Percentiles rank a stretch among this genome's conserved stretches.
phyloP scores from a whole-genome alignment of 1,140 invertebrate genomes.

The Latrodectus geometricus region DNA sequence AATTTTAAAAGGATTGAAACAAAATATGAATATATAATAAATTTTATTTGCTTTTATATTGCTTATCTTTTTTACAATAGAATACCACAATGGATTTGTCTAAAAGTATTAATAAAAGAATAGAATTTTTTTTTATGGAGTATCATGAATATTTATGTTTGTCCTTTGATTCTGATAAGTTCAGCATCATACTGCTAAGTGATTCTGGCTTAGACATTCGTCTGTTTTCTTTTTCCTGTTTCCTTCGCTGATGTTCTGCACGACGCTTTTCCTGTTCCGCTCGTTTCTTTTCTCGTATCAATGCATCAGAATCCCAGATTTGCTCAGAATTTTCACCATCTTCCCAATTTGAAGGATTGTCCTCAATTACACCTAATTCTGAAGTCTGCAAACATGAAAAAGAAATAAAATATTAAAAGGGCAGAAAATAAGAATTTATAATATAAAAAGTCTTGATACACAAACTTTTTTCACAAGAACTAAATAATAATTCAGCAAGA shows the following conservation, averaged over 20 bases:
- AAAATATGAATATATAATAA: no score
- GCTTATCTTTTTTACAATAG: no score
- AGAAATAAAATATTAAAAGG: not conserved
- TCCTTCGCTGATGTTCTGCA: conserved; percentile 48
- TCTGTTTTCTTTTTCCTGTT: conserved; percentile 44
- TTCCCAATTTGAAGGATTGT: conserved; percentile 39
- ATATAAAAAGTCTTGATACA: no score
- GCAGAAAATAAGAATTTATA: no score
- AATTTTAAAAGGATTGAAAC: no score
- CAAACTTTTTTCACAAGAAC: no score
- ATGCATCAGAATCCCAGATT: conserved; percentile 41
- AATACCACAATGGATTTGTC: no score
- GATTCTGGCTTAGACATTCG: conserved; percentile 19
- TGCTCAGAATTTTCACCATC: conserved; percentile 26
- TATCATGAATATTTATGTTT: conserved; percentile 47
- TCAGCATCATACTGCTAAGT: conserved; percentile 28
- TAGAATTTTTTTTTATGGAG: not conserved
- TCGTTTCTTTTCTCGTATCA: conserved; percentile 34
- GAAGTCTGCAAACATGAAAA: conserved; percentile 15
- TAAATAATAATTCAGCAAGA: not conserved
- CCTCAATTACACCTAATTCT: conserved; percentile 51
- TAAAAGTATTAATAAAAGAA: no score
- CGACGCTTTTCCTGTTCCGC: conserved; percentile 35
- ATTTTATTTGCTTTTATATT: no score
- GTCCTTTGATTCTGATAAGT: conserved; percentile 45